Evolutionary conservation across 2,113 vertebrate species (phyloP).

Genomic region (Hemiscyllium ocellatum): DNA sequence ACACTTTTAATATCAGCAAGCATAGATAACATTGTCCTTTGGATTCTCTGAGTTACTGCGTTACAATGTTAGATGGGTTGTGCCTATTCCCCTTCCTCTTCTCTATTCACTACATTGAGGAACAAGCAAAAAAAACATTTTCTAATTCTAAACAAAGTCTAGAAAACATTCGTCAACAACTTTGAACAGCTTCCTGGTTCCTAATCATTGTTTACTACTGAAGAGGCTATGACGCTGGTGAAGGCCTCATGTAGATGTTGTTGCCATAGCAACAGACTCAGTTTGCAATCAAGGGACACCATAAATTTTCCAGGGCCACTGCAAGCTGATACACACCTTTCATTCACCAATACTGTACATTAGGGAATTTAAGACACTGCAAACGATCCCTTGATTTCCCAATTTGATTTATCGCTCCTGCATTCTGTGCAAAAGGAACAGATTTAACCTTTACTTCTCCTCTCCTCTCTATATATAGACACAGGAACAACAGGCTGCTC

Average conservation of each 20-base stretch:
- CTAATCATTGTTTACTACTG: slow-evolving; percentile 6
- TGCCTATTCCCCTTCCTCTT: background rate
- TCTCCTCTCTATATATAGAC: background rate
- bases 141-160: background rate
- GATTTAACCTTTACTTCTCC: background rate
- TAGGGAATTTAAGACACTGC: background rate
- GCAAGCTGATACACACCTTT: background rate
- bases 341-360: background rate
- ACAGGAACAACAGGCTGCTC: background rate
- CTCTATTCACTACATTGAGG: too few relatives aligned
- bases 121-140: background rate
- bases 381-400: background rate
- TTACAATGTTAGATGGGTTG: too few relatives aligned
- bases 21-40: too few relatives aligned
- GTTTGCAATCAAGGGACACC: background rate
- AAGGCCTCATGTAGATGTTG: background rate
- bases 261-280: background rate
- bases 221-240: background rate
- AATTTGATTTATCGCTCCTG: background rate
- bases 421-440: background rate
- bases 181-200: background rate
- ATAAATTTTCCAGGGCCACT: background rate
- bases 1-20: too few relatives aligned
- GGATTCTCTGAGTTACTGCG: too few relatives aligned
- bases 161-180: background rate